A percentile compares a stretch with the other conserved stretches of the same genome.
phyloP scores from a whole-genome alignment of 2,113 vertebrate species.

The Rhipidura dahli region DNA sequence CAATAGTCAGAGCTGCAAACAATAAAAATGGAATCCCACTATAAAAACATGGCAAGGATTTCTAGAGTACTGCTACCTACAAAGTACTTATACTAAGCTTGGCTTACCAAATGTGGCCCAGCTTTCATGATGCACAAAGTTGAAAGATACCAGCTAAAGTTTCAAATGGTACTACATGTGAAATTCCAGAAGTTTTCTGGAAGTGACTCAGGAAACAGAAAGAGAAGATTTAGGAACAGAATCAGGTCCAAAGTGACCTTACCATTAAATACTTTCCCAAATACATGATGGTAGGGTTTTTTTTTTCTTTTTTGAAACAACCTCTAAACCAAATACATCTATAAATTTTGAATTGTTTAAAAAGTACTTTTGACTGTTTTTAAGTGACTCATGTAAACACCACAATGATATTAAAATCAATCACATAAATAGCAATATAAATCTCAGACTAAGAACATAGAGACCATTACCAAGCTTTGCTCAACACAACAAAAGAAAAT shows the following conservation, averaged over 20 bases:
- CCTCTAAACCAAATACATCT: background rate
- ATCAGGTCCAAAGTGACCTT: background rate
- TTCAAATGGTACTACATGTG: background rate
- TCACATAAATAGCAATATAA: background rate
- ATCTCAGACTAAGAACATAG: background rate
- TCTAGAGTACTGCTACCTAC: background rate
- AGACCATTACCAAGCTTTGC: background rate
- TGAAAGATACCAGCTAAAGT: background rate
- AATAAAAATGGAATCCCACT: background rate
- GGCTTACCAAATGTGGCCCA: background rate
- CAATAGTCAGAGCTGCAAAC: background rate
- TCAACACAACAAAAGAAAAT: background rate
- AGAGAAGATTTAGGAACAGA: background rate
- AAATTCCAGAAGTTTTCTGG: background rate
- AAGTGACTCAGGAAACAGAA: background rate
- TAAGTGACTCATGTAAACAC: background rate
- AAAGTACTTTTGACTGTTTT: background rate
- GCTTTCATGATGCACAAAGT: background rate
- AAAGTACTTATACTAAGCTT: background rate
- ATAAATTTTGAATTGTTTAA: background rate
- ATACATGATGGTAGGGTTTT: rapidly evolving
- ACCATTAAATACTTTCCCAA: background rate
- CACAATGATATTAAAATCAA: background rate
- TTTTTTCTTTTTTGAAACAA: background rate
- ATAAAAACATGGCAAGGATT: background rate